Conservation (phyloP, 2,113 vertebrate genomes). For the Astatotilapia flaviijosephi region DNA sequence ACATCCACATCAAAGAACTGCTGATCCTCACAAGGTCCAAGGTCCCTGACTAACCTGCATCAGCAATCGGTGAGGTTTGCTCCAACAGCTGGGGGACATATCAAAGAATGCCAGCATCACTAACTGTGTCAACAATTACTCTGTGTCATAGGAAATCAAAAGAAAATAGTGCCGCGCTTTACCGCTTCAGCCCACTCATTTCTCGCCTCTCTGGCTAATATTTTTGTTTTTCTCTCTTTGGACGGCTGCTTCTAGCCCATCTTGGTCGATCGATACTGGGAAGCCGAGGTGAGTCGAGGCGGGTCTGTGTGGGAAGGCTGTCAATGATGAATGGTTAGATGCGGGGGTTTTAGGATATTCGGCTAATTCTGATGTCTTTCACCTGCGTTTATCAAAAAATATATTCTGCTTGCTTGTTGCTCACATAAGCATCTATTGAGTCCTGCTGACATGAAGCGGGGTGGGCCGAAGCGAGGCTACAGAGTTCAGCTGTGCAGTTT, state of each 20-base stretch:
- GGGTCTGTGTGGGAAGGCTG: neutral
- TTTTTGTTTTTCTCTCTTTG: slow-evolving; percentile 28
- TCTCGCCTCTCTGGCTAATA: neutral
- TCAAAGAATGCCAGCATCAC: slow-evolving; percentile 10
- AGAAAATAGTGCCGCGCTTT: slow-evolving; percentile 8
- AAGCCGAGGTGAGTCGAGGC: slow-evolving; percentile 1
- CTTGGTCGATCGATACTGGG: slow-evolving; percentile 33
- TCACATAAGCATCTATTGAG: slow-evolving; percentile 30
- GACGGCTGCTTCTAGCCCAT: neutral
- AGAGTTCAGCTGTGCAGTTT: slow-evolving; percentile 31
- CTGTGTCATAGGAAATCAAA: slow-evolving; percentile 21
- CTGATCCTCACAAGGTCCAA: slow-evolving; percentile 8
- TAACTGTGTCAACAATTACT: slow-evolving; percentile 38
- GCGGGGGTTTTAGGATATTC: neutral
- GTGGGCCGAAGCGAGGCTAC: neutral
- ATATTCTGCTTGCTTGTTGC: neutral
- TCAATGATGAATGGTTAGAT: neutral
- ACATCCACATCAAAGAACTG: slow-evolving; percentile 23
- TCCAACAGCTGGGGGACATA: neutral
- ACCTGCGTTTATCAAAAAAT: neutral
- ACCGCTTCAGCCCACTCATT: neutral
- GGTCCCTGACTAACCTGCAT: slow-evolving; percentile 12
- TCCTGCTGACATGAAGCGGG: neutral
- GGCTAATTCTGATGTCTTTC: slow-evolving; percentile 5
- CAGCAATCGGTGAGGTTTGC: neutral